Conservation (phyloP, 2,888 invertebrate species). For the Ectemnius lituratus region DNA sequence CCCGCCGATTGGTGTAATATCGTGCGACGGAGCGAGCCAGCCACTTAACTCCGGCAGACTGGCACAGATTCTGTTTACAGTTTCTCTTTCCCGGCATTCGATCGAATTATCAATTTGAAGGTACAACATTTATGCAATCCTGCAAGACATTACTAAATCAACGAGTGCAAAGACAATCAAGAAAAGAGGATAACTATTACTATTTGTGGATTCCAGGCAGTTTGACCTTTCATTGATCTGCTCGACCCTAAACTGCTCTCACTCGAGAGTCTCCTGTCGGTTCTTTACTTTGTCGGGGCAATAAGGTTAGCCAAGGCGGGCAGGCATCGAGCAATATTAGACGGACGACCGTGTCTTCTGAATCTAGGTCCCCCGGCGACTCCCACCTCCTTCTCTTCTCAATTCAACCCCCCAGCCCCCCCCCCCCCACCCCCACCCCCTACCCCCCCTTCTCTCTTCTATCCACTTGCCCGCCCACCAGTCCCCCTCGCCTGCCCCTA, state of each 20-base stretch:
- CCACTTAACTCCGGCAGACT: neutral
- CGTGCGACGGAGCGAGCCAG: neutral
- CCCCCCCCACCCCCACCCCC: conserved; percentile 30
- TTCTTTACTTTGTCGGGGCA: conserved; percentile 72
- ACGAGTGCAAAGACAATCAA: neutral
- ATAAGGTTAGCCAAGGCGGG: conserved; percentile 70
- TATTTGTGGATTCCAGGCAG: conserved; percentile 53
- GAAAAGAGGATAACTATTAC: neutral
- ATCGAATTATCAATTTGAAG: too few relatives aligned
- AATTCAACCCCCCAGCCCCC: too few relatives aligned
- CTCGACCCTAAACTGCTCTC: conserved; percentile 61
- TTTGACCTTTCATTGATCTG: conserved; percentile 67
- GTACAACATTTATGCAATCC: too few relatives aligned
- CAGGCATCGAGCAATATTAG: conserved; percentile 71
- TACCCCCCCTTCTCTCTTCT: conserved; percentile 45
- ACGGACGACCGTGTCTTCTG: conserved; percentile 63
- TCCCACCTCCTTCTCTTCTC: conserved; percentile 42
- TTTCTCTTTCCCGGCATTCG: too few relatives aligned
- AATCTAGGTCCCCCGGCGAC: conserved; percentile 55
- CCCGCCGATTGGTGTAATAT: conserved; percentile 1
- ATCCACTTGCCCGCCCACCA: neutral
- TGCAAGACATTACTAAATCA: neutral
- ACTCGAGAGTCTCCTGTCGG: conserved; percentile 57
- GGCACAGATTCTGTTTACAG: neutral
- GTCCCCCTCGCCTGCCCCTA: conserved; percentile 66